Base-by-base conservation (phyloP, 2,888 invertebrate species). In the Mythimna loreyi region DNA sequence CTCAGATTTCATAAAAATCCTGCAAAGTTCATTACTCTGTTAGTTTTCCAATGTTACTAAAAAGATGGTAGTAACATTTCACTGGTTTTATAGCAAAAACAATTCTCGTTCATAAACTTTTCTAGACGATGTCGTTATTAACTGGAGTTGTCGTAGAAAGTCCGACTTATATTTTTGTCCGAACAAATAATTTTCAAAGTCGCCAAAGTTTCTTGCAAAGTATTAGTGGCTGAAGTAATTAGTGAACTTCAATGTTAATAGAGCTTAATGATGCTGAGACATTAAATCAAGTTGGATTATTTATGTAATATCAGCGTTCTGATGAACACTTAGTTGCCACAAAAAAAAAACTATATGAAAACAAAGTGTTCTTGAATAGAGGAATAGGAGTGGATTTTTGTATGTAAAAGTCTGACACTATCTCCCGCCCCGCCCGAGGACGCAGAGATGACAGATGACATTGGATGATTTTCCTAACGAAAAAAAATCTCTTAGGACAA, bases 101-200 rank as follows among this genome's bases (percentile, higher is more conserved):
- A 55, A 63, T 50, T 28, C 50, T 50, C 19, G 65, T 59, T 57
- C 47, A 49, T 40, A 50, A 72, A 81, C 47, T 79, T 81, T 64
- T 62, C 28, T 60, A 57, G 62, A 65, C 49, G 16, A 47, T 40
- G 57, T 47, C 57, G 8, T 30, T 21, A 60, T 75, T 50, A 72
- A 67, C 52, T 76, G 0, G 40, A 56, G 53, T 63, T 45, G 57
- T 55, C 53, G 59, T 50, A 23, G 50, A 57, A 65, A 70, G 33
- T 45, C 49, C 30, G 72, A 67, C 68, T 74, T 72, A 68, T 69
- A 65, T 68, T 59, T 67, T 43, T 58, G 68, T 79, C 71, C 40
- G 53, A 8, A 64, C 67, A 55, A 63, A 80, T 81, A 50, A 70
- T 58, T 72, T 75, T 69, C 75, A 60, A 65, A 67, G 66, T 78